Evolutionary conservation across 2,888 invertebrate genomes (phyloP).

Genomic region (Synanthedon formicaeformis): DNA sequence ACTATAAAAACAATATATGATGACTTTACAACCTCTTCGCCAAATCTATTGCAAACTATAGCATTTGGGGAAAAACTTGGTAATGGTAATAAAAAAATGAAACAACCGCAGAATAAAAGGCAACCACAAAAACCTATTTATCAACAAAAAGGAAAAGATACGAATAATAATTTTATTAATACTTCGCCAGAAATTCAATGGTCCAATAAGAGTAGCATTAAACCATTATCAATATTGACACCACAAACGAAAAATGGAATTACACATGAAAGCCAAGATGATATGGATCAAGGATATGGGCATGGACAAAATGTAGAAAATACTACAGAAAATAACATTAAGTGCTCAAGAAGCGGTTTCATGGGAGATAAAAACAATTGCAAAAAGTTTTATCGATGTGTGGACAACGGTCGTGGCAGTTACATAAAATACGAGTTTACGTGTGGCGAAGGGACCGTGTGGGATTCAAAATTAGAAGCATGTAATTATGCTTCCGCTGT

Average conservation of each 20-base stretch:
- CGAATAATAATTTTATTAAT: not conserved
- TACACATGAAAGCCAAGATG: not conserved
- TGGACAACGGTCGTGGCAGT: constrained; percentile 50
- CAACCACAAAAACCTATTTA: constrained; percentile 26
- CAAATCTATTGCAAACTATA: not conserved
- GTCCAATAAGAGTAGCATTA: not conserved
- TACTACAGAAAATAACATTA: constrained; percentile 6
- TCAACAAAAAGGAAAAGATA: not conserved
- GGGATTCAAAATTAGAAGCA: constrained; percentile 66
- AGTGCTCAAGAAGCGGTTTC: constrained; percentile 67
- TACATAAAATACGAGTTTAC: constrained; percentile 65
- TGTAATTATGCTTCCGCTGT: constrained; percentile 72
- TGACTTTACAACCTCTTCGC: too few relatives aligned
- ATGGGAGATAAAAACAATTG: constrained; percentile 69
- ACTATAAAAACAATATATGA: not conserved
- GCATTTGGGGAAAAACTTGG: not conserved
- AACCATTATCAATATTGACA: not conserved
- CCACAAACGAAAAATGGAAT: not conserved
- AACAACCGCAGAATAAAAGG: constrained; percentile 2
- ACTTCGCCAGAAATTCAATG: not conserved
- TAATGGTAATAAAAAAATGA: not conserved
- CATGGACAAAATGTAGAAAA: not conserved
- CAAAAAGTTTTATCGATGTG: constrained; percentile 77
- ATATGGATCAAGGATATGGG: not conserved
- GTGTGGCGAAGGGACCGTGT: constrained; percentile 72